These are phyloP conservation scores for Eciton burchellii DNA, from an alignment of 1,140 invertebrate species.

Conservation along the genomic window DNA sequence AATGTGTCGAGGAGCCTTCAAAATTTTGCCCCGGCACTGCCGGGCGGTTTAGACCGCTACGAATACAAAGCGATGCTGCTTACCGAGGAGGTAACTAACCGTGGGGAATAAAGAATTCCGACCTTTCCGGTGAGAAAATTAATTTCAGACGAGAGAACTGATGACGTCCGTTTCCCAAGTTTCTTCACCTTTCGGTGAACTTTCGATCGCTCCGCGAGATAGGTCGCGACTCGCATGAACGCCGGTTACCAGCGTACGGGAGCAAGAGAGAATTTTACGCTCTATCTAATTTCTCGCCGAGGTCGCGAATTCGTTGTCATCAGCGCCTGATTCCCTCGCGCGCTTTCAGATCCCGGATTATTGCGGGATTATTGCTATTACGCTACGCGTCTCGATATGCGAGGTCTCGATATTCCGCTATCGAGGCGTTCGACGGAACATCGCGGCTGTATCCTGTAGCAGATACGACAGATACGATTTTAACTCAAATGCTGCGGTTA, in stretches of 20 bases:
- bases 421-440: no score
- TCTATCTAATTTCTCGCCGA: background rate
- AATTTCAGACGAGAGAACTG: background rate
- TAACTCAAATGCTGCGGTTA: no score
- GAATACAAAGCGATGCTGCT: background rate
- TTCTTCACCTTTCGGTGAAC: background rate
- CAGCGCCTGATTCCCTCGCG: no score
- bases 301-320: no score
- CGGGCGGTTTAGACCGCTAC: background rate
- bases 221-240: background rate
- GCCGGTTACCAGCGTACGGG: background rate
- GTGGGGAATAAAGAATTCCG: background rate
- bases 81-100: background rate
- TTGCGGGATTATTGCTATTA: no score
- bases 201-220: background rate
- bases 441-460: no score
- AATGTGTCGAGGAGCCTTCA: conserved; percentile 43
- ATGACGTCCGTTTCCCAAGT: conserved; percentile 9
- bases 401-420: no score
- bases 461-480: no score
- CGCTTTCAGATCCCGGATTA: no score
- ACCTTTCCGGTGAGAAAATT: background rate
- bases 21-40: background rate
- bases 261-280: background rate
- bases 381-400: no score